Evolutionary conservation across 1,140 invertebrate genomes (phyloP), one percentile per base, ranked within the genome.

Genomic region (Ceratosolen solmsi): DNA sequence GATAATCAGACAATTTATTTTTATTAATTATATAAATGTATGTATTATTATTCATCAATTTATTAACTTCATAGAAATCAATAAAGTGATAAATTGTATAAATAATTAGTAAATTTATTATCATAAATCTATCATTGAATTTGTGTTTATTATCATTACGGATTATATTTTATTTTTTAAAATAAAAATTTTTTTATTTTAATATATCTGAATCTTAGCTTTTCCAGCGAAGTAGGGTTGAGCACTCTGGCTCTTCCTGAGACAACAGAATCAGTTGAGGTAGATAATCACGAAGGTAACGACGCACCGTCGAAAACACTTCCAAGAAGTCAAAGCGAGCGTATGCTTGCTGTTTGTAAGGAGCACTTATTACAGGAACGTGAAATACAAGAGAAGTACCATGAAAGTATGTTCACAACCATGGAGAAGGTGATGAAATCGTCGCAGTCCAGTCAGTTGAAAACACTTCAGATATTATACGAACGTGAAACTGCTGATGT

Each of bases 361-460:
- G 96, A 96, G 72, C 96, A 96, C 70, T 93, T 95, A 0, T 89
- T 93, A 49, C 94, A 95, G 71, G 97, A 98, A 89, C 93, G 95
- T 30, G 96, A 97, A 84, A 88, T 98, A 46, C 94, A 95, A 58
- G 94, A 97, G 88, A 96, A 96, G 86, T 98, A 98, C 88, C 95
- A 97, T 87, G 96, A 97, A 80, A 92, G 93, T 79, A 94, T 96
- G 82, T 96, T 94, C 89, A 90, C 93, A 8, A 93, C 94, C 2
- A 92, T 96, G 1, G 96, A 97, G 83, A 96, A 96, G 90, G 94
- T 95, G 36, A 94, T 98, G 90, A 94, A 94, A 82, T 90, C 92
- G 41, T 96, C 96, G 9, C 97, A 98, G 85, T 91, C 93, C 20
- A 94, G 94, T 79, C 97, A 98, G 90, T 90, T 96, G 87, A 97